Evolutionary conservation across 37 sponge, comb jelly and placozoan species (phyloP), one percentile per base, ranked within the genome.

Genomic region (Mnemiopsis leidyi): DNA sequence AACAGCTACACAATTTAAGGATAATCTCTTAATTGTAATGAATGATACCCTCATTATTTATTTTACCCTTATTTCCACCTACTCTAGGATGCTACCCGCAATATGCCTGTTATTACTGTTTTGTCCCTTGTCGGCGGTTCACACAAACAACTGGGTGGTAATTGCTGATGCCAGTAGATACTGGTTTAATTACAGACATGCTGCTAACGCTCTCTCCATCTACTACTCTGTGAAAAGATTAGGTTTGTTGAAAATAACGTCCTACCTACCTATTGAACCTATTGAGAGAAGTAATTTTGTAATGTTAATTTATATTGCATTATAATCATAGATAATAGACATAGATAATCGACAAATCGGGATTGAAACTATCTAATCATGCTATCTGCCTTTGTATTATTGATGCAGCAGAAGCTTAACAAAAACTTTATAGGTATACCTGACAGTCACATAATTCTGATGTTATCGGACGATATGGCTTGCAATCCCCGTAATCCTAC

Each of bases 131-230:
- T 48, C 13, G 61, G 61, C 90, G 36, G 95, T 83, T 9, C 98
- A 98, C 92, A 98, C 98, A 32, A 98, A 98, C 94, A 98, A 98
- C 96, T 98, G 98, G 98, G 98, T 97, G 0, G 98, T 98, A 18
- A 48, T 98, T 76, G 98, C 96, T 67, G 95, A 95, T 35, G 69
- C 36, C n/a, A 92, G 92, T 48, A 93, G 99, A 16, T 99, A 97
- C 69, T 99, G 99, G 99, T 99, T 99, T 93, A 99, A 99, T 93
- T 99, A 99, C 75, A 90, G 99, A 38, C 99, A 99, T 93, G 94
- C 96, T 30, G 97, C 99, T 39, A 99, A 99, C 77, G 93, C 95
- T 23, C 95, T 99, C 23, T 97, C 97, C 33, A 96, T 99, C 30
- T 99, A 99, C 73, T 95, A 96, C 92, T 96, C 97, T 95, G 96